phyloP scores from a whole-genome alignment of 2,888 invertebrate species.

The Oxyteleia sp. region DNA sequence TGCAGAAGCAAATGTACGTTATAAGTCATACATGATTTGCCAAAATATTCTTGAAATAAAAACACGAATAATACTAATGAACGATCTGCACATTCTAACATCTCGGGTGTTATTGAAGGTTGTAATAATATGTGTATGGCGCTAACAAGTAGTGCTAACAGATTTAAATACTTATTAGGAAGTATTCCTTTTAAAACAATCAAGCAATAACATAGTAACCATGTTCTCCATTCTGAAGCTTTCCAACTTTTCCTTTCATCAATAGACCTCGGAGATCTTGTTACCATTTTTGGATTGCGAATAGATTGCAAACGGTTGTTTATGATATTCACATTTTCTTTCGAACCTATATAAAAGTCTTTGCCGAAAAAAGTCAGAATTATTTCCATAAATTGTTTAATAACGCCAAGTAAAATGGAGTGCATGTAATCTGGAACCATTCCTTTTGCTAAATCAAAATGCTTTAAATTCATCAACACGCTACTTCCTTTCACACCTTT shows the following conservation, averaged over 20 bases:
- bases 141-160: conserved; percentile 14
- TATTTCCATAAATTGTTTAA: conserved; percentile 3
- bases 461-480: neutral
- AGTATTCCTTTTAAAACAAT: conserved; percentile 2
- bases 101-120: neutral
- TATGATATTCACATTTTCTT: neutral
- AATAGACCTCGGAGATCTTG: conserved; percentile 19
- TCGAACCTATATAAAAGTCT: conserved; percentile 14
- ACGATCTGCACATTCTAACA: conserved; percentile 7
- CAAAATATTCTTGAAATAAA: conserved; percentile 12
- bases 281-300: neutral
- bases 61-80: conserved; percentile 22
- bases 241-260: conserved; percentile 22
- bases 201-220: conserved; percentile 18
- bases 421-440: conserved; percentile 29
- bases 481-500: neutral
- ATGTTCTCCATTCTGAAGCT: conserved; percentile 39
- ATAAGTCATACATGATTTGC: conserved; percentile 15
- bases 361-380: conserved; percentile 1
- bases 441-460: conserved; percentile 6
- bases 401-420: conserved; percentile 20
- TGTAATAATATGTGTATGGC: conserved; percentile 9
- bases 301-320: conserved; percentile 12
- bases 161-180: neutral
- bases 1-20: conserved; percentile 3